Evolutionary conservation across 2,888 invertebrate species (phyloP).

Genomic region (Drosophila hawaiiensis): DNA sequence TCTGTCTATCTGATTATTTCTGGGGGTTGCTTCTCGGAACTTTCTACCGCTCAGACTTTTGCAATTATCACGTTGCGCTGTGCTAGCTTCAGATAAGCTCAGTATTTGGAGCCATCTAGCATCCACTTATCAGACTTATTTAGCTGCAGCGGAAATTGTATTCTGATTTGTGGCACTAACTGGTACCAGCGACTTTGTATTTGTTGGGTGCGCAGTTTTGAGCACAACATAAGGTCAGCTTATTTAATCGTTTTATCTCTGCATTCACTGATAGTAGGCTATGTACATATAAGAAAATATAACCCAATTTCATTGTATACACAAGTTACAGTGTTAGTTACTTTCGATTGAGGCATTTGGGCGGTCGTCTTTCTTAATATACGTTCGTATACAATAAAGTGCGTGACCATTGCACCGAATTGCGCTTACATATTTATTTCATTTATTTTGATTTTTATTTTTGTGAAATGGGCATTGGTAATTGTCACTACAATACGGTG

Average conservation of each 20-base stretch:
- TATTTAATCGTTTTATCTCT: slow-evolving; percentile 24
- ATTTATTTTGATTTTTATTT: background rate
- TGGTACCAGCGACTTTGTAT: slow-evolving; percentile 7
- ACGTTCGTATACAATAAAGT: slow-evolving; percentile 1
- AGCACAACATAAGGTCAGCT: slow-evolving; percentile 1
- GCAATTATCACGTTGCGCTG: slow-evolving; percentile 51
- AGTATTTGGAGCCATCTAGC: slow-evolving; percentile 8
- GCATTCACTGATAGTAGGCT: slow-evolving; percentile 39
- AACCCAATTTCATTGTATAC: background rate
- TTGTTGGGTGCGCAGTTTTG: slow-evolving; percentile 13
- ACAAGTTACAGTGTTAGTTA: background rate
- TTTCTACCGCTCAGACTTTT: slow-evolving; percentile 30
- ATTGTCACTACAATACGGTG: background rate
- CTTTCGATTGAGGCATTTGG: slow-evolving; percentile 8
- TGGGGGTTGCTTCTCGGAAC: slow-evolving; percentile 12
- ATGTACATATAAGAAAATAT: slow-evolving; percentile 4
- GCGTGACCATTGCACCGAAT: slow-evolving; percentile 41
- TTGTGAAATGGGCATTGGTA: background rate
- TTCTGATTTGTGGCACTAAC: slow-evolving; percentile 9
- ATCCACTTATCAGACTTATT: slow-evolving; percentile 27
- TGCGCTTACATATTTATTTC: slow-evolving; percentile 6
- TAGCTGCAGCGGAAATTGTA: slow-evolving; percentile 40
- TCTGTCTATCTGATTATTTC: slow-evolving; percentile 20
- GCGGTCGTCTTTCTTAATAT: slow-evolving; percentile 1
- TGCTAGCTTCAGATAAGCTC: slow-evolving; percentile 38